phyloP scores from a whole-genome alignment of 2,113 vertebrate genomes.

The Crotalus tigris region DNA sequence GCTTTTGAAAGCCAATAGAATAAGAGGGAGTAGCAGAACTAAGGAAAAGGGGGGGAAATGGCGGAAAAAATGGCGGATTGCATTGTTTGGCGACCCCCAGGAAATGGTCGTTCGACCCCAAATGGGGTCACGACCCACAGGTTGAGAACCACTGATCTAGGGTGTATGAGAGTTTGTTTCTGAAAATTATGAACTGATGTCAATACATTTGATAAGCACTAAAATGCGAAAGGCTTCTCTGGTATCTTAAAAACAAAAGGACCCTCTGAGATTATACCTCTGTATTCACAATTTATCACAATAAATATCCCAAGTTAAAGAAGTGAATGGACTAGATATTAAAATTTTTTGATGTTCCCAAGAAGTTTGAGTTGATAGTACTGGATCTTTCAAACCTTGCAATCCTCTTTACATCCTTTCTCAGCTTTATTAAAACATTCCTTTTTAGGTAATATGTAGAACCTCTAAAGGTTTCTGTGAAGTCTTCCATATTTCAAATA shows the following conservation, averaged over 20 bases:
- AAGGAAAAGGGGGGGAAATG: no score
- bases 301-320: background rate
- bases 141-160: no score
- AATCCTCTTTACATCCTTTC: background rate
- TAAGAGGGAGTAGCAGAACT: no score
- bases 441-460: background rate
- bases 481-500: background rate
- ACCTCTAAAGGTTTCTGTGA: background rate
- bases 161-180: background rate
- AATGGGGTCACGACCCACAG: no score
- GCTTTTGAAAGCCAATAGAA: no score
- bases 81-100: no score
- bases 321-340: background rate
- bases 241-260: background rate
- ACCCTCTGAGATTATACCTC: background rate
- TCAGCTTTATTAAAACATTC: background rate
- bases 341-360: background rate
- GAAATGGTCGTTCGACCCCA: no score
- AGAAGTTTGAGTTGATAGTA: background rate
- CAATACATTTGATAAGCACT: background rate
- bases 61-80: no score
- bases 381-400: background rate
- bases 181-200: background rate
- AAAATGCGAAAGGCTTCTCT: background rate
- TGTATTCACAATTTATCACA: background rate